Base-by-base conservation (phyloP, 2,797 vertebrate genomes). In the Clarias platycephalus region DNA sequence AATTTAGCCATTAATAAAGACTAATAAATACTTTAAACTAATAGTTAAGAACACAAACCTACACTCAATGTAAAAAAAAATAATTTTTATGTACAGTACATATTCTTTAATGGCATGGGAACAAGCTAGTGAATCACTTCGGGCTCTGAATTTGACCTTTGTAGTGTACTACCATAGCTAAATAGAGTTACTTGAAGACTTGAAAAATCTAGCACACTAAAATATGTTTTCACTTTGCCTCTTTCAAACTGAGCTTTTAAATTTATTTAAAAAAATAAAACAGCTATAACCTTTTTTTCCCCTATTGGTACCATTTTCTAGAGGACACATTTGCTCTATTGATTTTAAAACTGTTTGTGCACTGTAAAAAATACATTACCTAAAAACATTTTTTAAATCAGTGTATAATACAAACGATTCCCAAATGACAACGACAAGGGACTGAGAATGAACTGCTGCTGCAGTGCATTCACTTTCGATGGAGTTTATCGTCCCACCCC, bases 401-500 rank as follows among this genome's bases (percentile, higher is more conserved):
- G 7, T 77, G n/a, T 28, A 60, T 7, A 77, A 37, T 34, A 8
- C 49, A 55, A 20, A 0, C 22, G 6, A 75, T 57, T 75, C 53
- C 5, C 26, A 53, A 53, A 53, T 12, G 49, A 6, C 44, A 53
- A 44, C 37, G 16, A n/a, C 18, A 22, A 58, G 9, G 15, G 24
- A 79, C 16, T 79, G 44, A 40, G 13, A 40, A 62, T 62, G 5
- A 62, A 44, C 31, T 60, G 31, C 31, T 77, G 31, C 22, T 60
- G 31, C 55, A 40, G 22, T 40, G n/a, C 34, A 63, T 34, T 4
- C n/a, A 26, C 37, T 26, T 53, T 26, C 40, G 22, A 62, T 40
- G 34, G 76, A 63, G 76, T 78, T 64, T 79, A 79, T 64, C 24
- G 3, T 79, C 77, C 37, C 60, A 79, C 34, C 58, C 24, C 60